Base-by-base conservation (phyloP, 2,113 vertebrate genomes). In the Mesembrinibis cayennensis region DNA sequence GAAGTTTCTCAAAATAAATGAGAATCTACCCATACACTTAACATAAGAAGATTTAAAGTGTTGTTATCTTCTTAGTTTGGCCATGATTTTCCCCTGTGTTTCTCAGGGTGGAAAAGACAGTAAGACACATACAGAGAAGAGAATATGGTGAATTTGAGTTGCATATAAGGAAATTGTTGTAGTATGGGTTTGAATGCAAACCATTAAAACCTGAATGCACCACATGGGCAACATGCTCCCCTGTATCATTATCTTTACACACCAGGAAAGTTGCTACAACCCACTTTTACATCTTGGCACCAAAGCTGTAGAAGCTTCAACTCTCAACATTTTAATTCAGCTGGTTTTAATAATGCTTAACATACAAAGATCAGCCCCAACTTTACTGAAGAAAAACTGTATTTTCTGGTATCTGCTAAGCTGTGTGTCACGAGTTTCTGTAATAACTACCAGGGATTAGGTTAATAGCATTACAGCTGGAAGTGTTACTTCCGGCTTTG, bases 391-490 rank as follows among this genome's bases (percentile, higher is more conserved):
- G 67, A 23, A 91, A 84, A 91, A 52, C 15, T 95, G 47, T 88
- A 83, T 95, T 97, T 97, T 65, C 70, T 92, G 50, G 32, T 90
- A 45, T 50, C 78, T 94, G 81, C 90, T 97, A 94, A 95, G 56
- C 74, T 71, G 47, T 92, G 87, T 95, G 96, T 90, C 86, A 84
- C 5, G 85, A 77, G 89, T 92, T 96, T 38, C 67, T 93, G 58
- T 82, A 95, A 95, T 93, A 96, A 88, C 79, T 95, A 91, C 58
- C 84, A 96, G 93, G 96, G 63, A 97, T 97, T 96, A 66, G 83
- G 79, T 96, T 97, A 97, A 96, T 97, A 97, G 82, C 94, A 65
- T 97, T 98, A 91, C 80, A 92, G 47, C 90, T 97, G 65, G 53
- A 79, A 73, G 86, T 94, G 89, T 89, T 92, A 65, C 93, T 96